Conservation (phyloP, 2,888 invertebrate genomes). For the Hypselothyrea guttata region DNA sequence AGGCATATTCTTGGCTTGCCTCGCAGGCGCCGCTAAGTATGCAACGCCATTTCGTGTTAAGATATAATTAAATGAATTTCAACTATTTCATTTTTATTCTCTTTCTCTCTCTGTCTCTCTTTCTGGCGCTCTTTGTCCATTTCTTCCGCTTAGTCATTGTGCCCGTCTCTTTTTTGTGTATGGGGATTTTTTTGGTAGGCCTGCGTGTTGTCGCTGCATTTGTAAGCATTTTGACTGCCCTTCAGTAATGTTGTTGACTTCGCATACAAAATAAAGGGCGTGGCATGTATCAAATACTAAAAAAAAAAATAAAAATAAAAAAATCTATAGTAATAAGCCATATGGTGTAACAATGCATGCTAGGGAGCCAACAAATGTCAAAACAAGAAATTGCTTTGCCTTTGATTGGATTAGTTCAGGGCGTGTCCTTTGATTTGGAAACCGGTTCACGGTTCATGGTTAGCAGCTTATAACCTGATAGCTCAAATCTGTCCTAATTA, state of each 20-base stretch:
- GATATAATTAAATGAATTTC: slow-evolving; percentile 70
- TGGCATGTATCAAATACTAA: slow-evolving; percentile 24
- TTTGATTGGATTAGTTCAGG: slow-evolving; percentile 50
- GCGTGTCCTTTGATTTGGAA: slow-evolving; percentile 19
- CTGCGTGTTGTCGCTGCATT: slow-evolving; percentile 52
- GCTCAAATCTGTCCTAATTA: neutral
- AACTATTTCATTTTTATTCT: slow-evolving; percentile 17
- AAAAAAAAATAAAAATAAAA: slow-evolving; percentile 4
- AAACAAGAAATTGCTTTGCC: slow-evolving; percentile 39
- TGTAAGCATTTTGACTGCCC: slow-evolving; percentile 46
- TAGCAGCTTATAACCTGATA: neutral
- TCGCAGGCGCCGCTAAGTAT: slow-evolving; percentile 60
- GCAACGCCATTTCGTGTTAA: slow-evolving; percentile 71
- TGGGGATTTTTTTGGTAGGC: slow-evolving; percentile 6
- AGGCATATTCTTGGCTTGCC: slow-evolving; percentile 49
- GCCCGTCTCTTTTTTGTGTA: neutral
- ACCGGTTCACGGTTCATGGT: slow-evolving; percentile 1
- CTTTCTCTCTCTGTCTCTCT: neutral
- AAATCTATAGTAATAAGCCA: slow-evolving; percentile 12
- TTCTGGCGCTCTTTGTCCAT: neutral
- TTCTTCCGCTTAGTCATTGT: too few relatives aligned
- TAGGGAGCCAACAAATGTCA: slow-evolving; percentile 20
- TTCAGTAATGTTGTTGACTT: slow-evolving; percentile 50
- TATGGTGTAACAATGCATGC: slow-evolving; percentile 44
- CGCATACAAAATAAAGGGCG: slow-evolving; percentile 25